Evolutionary conservation across 2,797 vertebrate genomes (phyloP).

Genomic region (Chloroceryle amazona): DNA sequence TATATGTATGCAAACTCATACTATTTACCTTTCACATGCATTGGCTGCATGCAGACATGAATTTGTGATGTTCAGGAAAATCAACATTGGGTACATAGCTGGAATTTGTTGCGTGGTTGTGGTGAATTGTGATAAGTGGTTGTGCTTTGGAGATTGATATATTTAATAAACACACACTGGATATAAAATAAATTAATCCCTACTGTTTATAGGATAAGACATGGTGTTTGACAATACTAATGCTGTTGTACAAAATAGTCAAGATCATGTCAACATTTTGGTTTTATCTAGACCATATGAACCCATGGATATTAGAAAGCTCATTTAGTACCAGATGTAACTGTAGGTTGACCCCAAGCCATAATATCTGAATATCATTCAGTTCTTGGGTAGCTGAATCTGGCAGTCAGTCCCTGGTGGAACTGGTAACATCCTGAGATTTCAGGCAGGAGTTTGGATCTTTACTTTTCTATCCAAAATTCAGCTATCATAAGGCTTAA

Average conservation of each 20-base stretch:
- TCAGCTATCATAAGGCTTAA: not conserved
- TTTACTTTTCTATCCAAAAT: not conserved
- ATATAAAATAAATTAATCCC: conserved; percentile 49
- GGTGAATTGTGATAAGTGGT: conserved; percentile 9
- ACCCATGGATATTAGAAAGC: not conserved
- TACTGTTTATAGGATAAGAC: conserved; percentile 24
- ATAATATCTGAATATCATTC: not conserved
- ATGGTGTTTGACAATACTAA: conserved; percentile 15
- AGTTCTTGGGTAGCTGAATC: not conserved
- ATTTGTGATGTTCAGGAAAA: not conserved
- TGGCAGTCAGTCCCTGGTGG: not conserved
- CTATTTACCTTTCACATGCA: not conserved
- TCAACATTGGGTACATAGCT: not conserved
- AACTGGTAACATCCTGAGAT: not conserved
- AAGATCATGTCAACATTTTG: not conserved
- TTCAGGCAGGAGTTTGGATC: not conserved
- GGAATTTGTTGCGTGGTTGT: not conserved
- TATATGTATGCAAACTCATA: not conserved
- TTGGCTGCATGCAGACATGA: not conserved
- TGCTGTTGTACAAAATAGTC: not conserved
- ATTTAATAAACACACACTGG: not conserved
- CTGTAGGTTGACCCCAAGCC: not conserved
- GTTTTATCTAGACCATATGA: not conserved
- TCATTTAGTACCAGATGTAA: not conserved
- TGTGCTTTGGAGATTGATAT: not conserved